Base-by-base conservation (phyloP, 2,888 invertebrate genomes). In the Aethes cnicana region DNA sequence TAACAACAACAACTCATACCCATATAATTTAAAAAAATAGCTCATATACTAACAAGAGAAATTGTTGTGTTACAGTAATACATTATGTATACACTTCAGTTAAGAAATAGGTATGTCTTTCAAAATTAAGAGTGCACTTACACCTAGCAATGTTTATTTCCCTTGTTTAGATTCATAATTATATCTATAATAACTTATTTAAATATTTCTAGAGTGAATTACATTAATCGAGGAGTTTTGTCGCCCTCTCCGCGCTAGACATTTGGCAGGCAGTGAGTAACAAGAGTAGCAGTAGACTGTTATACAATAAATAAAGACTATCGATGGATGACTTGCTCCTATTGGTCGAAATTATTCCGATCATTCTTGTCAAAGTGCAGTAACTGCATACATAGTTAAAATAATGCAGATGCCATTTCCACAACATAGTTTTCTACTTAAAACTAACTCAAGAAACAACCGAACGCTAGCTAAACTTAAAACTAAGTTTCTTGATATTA, bases 121-220 rank as follows among this genome's bases (percentile, higher is more conserved):
- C 20, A 46, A 54, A 41, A 59, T 61, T 65, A 53, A 58, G 66
- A 69, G 68, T 63, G 63, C 57, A 61, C 69, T 73, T 72, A 70
- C 46, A 61, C 59, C 67, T 71, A 66, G 57, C 28, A 57, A 61
- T 58, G 58, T 56, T 47, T 63, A 49, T 63, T 63, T 75, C 74
- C 74, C 74, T 80, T 80, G 76, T 78, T 73, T 73, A 71, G 61
- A 66, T 74, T 69, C 67, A 69, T 70, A 68, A 66, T 67, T 67
- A 69, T 62, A 63, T 66, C 66, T 58, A 64, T 62, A 61, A 68
- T 72, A 72, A 66, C 68, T 66, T 73, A 77, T 62, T 71, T 67
- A 64, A 68, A 64, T 69, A 71, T 60, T 49, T 47, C 55, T 60
- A 48, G 36, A 32, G 35, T 48, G 47, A 44, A 42, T 47, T 46